Base-by-base conservation (phyloP, 2,888 invertebrate species). In the Caenorhabditis angaria region DNA sequence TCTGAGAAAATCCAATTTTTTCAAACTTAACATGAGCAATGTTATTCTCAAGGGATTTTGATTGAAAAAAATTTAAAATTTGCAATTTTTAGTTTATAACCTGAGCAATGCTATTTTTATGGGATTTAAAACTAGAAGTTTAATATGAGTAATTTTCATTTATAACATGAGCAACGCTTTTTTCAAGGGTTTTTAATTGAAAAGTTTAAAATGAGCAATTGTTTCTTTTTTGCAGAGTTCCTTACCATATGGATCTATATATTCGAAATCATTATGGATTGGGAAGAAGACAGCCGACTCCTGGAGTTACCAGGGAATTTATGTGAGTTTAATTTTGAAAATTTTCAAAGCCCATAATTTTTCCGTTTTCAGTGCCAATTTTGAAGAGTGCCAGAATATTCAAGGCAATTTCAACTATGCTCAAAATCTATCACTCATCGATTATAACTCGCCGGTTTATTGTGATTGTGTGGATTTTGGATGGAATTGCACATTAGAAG, bases 401-500 rank as follows among this genome's bases (percentile, higher is more conserved):
- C 48, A 51, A 50, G 70, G 70, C 22, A 32, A 22, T 2, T 67
- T 71, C 27, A 61, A 71, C 12, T 67, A 61, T 48, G 57, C 29
- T 20, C 60, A 67, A 28, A 62, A 71, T 27, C 56, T 70, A 5
- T 60, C 62, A 4, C 64, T 62, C 48, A 54, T 70, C 5, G 55
- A 69, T 10, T 84, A 83, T 65, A 84, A 82, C 53, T 78, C 70
- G 12, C 67, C 74, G 12, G 54, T 80, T 8, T 60, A 41, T 1
- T 85, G 84, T 53, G 81, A 70, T 47, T 82, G 82, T 64, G 53
- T 58, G 10, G 69, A 75, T 14, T 64, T 63, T 22, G 80, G 78
- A 20, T 85, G 85, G 85, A 81, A 82, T 60, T 85, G 85, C 57
- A 81, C 83, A 2, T 57, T 72, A 67, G 75, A 73, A 27, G 76